Evolutionary conservation across 1,140 invertebrate species (phyloP).

Genomic region (Triops cancriformis): DNA sequence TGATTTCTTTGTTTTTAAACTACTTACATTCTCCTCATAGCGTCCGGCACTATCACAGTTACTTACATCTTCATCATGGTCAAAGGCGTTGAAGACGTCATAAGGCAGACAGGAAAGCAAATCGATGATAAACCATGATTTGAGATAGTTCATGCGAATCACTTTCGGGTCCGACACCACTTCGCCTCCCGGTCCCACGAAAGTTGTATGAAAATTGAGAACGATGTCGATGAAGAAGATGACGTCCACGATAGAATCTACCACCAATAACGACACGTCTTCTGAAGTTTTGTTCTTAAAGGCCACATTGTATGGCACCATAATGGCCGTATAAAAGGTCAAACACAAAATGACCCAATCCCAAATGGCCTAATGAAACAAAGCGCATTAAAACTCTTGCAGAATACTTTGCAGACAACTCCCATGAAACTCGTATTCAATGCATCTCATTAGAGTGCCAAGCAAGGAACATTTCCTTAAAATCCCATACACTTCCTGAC

Average conservation of each 20-base stretch:
- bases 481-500: too few species aligned
- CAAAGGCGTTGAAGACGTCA: slow-evolving; percentile 99
- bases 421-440: slow-evolving; percentile 20
- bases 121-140: slow-evolving; percentile 99
- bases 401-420: slow-evolving; percentile 18
- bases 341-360: slow-evolving; percentile 99
- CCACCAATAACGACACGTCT: slow-evolving; percentile 90
- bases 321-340: slow-evolving; percentile 99
- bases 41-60: slow-evolving; percentile 29
- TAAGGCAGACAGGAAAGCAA: slow-evolving; percentile 97
- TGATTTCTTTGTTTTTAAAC: slow-evolving; percentile 14
- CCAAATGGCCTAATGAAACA: slow-evolving; percentile 69
- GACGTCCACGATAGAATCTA: slow-evolving; percentile 98
- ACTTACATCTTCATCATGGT: slow-evolving; percentile 95
- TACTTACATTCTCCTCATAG: slow-evolving; percentile 35
- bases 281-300: slow-evolving; percentile 99
- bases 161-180: slow-evolving; percentile 96
- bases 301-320: slow-evolving; percentile 99
- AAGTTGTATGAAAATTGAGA: slow-evolving; percentile 99
- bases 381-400: slow-evolving; percentile 43
- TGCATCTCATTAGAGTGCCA: too few species aligned
- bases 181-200: slow-evolving; percentile 95
- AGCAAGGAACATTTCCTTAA: too few species aligned
- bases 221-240: slow-evolving; percentile 99
- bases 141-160: slow-evolving; percentile 97